phyloP scores from a whole-genome alignment of 2,888 invertebrate genomes.

The Dynastes grantii region DNA sequence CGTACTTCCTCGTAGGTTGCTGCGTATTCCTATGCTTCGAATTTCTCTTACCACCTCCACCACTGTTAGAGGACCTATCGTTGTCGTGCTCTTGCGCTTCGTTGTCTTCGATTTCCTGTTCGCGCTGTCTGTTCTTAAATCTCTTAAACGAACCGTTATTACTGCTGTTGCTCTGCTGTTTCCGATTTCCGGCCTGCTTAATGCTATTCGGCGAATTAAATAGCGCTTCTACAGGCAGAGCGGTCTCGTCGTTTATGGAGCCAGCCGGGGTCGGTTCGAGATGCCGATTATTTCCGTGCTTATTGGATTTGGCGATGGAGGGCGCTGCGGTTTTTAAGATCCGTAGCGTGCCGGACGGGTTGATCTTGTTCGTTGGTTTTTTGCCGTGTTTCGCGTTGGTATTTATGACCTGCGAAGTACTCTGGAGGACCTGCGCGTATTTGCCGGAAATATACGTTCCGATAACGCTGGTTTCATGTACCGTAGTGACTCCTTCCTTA shows the following conservation, averaged over 20 bases:
- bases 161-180: constrained; percentile 69
- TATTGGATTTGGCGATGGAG: constrained; percentile 69
- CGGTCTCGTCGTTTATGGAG: constrained; percentile 75
- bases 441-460: constrained; percentile 91
- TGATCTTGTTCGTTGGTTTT: constrained; percentile 73
- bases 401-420: constrained; percentile 81
- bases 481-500: constrained; percentile 86
- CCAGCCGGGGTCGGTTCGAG: constrained; percentile 79
- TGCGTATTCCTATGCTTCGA: constrained; percentile 59
- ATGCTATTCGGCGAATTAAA: constrained; percentile 71
- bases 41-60: constrained; percentile 59
- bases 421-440: constrained; percentile 90
- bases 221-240: constrained; percentile 73
- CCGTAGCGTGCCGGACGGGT: constrained; percentile 78
- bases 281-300: constrained; percentile 70
- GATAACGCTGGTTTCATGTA: constrained; percentile 92
- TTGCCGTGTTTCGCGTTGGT: constrained; percentile 60
- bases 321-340: constrained; percentile 87
- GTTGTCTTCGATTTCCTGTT: constrained; percentile 64
- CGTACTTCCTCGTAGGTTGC: constrained; percentile 64
- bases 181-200: constrained; percentile 66
- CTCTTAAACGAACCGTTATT: constrained; percentile 68
- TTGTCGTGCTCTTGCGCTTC: constrained; percentile 60
- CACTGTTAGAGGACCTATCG: constrained; percentile 51
- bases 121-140: constrained; percentile 75